Conservation (phyloP, 2,888 invertebrate species). For the Caenorhabditis angaria region DNA sequence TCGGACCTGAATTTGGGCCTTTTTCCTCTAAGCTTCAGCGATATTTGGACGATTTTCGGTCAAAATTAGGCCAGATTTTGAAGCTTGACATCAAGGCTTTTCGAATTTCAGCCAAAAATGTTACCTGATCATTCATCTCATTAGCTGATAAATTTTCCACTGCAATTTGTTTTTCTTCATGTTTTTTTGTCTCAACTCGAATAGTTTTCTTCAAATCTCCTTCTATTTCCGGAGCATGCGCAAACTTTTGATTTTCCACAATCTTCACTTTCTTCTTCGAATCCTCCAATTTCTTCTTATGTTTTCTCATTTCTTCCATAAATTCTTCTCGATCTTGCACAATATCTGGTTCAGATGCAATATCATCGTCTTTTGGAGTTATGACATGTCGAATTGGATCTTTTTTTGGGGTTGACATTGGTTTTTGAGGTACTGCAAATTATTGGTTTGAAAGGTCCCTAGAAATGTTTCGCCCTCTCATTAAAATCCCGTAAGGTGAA, state of each 20-base stretch:
- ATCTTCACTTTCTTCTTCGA: slow-evolving; percentile 20
- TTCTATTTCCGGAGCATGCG: slow-evolving; percentile 38
- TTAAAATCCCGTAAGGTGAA: too few species aligned
- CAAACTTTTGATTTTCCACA: slow-evolving; percentile 15
- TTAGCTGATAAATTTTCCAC: slow-evolving; percentile 32
- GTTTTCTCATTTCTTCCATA: slow-evolving; percentile 39
- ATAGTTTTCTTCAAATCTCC: slow-evolving; percentile 29
- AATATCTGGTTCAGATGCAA: slow-evolving; percentile 52
- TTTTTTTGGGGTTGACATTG: slow-evolving; percentile 16
- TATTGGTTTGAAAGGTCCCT: too few species aligned
- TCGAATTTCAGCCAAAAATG: background rate
- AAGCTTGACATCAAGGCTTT: background rate
- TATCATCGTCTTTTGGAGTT: slow-evolving; percentile 48
- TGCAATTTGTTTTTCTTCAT: slow-evolving; percentile 31
- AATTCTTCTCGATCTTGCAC: slow-evolving; percentile 49
- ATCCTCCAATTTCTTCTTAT: slow-evolving; percentile 28
- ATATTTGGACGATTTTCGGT: too few species aligned
- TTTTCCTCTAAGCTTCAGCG: too few species aligned
- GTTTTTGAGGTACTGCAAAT: slow-evolving; percentile 22
- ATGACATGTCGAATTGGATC: slow-evolving; percentile 29
- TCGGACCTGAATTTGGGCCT: background rate
- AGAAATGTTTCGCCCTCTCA: too few species aligned
- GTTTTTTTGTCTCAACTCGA: slow-evolving; percentile 26
- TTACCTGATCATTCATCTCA: slow-evolving; percentile 44
- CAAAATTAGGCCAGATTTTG: too few species aligned